phyloP scores from a whole-genome alignment of 2,113 vertebrate genomes.

The Melanocharis versteri region DNA sequence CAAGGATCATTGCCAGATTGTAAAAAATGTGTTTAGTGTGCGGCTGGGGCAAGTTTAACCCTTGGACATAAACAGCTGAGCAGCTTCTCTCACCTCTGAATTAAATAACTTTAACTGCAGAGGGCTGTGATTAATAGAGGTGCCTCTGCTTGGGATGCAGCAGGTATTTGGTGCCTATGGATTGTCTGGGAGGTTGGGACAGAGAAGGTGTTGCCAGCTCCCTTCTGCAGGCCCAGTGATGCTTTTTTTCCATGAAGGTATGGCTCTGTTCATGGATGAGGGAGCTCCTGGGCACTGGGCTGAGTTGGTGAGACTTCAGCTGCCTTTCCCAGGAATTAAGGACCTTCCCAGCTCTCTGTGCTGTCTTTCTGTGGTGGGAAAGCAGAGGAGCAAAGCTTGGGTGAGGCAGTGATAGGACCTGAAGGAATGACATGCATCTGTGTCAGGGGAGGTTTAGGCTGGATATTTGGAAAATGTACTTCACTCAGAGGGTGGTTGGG shows the following conservation, averaged over 20 bases:
- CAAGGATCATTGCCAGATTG: conserved; percentile 70
- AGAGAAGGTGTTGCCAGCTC: neutral
- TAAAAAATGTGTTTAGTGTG: conserved; percentile 64
- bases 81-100: conserved; percentile 37
- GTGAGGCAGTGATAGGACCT: neutral
- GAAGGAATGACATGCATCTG: neutral
- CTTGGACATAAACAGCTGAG: conserved; percentile 46
- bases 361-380: neutral
- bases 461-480: neutral
- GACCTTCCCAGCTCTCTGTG: neutral
- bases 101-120: conserved; percentile 46
- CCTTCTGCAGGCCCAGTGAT: neutral
- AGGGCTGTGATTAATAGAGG: conserved; percentile 13
- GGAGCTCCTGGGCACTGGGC: neutral
- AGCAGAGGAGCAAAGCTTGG: neutral
- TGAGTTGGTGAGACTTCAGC: neutral
- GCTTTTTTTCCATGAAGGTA: neutral
- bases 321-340: neutral
- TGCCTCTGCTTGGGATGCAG: neutral
- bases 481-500: neutral
- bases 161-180: neutral
- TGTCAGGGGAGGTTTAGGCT: neutral
- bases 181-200: neutral
- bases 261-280: neutral
- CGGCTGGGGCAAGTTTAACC: conserved; percentile 44